Percentiles rank a stretch among this genome's conserved stretches.
phyloP scores from a whole-genome alignment of 2,797 vertebrate species.

The Ficedula albicollis region DNA sequence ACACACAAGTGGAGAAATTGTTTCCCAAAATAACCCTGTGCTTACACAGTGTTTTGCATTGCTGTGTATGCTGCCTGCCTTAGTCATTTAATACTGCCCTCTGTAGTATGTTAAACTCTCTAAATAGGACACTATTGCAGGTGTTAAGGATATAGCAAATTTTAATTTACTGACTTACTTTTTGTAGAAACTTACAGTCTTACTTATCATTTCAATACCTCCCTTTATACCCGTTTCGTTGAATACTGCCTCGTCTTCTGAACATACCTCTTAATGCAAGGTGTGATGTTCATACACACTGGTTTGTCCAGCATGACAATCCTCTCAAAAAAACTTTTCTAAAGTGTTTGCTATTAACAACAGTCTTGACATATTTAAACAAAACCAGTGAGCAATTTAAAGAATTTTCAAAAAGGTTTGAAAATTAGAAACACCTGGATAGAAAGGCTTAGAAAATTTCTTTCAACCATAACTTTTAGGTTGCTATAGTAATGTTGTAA shows the following conservation, averaged over 20 bases:
- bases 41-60: slow-evolving; percentile 38
- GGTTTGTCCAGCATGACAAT: background rate
- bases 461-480: background rate
- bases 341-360: background rate
- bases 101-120: background rate
- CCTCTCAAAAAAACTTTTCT: background rate
- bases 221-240: background rate
- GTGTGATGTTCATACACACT: background rate
- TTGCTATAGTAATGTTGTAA: slow-evolving; percentile 61
- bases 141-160: background rate
- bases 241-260: background rate
- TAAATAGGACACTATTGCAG: background rate
- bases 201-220: background rate
- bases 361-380: background rate
- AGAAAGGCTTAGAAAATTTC: slow-evolving; percentile 22
- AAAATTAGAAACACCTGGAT: background rate
- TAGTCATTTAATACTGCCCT: background rate
- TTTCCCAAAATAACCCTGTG: slow-evolving; percentile 55
- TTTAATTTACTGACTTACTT: background rate
- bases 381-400: background rate
- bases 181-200: background rate
- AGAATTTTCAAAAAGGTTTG: slow-evolving; percentile 6
- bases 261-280: background rate
- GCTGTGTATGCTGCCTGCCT: slow-evolving; percentile 16
- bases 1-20: background rate